A percentile compares a stretch with the other conserved stretches of the same genome.
These are phyloP conservation scores for Penelope pileata DNA, from an alignment of 2,113 vertebrate species.

Conservation along the genomic window DNA sequence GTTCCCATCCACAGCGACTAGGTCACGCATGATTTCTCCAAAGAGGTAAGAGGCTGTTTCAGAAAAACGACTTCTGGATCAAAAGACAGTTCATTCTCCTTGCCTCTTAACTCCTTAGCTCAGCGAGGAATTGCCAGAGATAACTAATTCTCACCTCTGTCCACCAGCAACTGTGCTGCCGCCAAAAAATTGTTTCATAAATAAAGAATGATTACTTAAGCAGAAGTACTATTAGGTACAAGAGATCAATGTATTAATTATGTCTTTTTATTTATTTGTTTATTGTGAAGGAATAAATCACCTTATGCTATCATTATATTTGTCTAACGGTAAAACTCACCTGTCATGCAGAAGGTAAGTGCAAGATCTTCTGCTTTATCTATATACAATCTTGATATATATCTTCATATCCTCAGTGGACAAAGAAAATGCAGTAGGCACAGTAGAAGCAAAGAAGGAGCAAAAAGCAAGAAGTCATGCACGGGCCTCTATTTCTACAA, in stretches of 20 bases:
- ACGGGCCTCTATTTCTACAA: background rate
- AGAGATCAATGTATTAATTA: background rate
- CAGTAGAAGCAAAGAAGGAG: background rate
- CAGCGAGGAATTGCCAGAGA: background rate
- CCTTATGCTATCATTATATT: background rate
- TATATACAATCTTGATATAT: background rate
- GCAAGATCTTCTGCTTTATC: background rate
- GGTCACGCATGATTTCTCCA: background rate
- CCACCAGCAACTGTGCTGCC: background rate
- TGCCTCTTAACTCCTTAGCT: slow-evolving; percentile 5
- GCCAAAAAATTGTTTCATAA: background rate
- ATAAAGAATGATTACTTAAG: background rate
- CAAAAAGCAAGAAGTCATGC: background rate
- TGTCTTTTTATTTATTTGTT: background rate
- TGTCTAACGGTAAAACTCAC: background rate
- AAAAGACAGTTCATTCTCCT: slow-evolving; percentile 20
- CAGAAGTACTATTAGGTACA: background rate
- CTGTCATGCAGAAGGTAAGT: background rate
- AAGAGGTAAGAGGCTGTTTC: slow-evolving; percentile 26
- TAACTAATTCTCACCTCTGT: background rate
- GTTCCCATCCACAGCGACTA: background rate
- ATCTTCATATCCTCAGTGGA: background rate
- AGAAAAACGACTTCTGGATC: background rate
- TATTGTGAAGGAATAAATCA: background rate
- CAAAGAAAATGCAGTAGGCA: background rate